Evolutionary conservation across 2,888 invertebrate species (phyloP).

Genomic region (Drosophila prostipennis): DNA sequence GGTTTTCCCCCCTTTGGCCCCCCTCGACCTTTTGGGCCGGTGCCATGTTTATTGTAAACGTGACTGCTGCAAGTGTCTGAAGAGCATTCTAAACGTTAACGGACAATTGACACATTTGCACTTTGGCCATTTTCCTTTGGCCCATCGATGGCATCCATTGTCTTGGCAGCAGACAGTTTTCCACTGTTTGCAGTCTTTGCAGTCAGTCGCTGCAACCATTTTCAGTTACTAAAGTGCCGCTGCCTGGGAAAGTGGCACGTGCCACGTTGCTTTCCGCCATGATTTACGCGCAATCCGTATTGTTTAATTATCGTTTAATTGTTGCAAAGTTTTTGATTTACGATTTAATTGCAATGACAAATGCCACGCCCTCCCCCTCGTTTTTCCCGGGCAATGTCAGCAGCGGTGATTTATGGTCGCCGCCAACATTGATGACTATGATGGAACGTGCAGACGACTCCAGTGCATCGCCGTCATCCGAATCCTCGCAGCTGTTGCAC

Average conservation of each 20-base stretch:
- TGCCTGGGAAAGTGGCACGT: conserved; percentile 40
- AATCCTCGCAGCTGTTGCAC: conserved; percentile 17
- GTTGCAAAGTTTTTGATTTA: conserved; percentile 75
- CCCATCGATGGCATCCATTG: conserved; percentile 11
- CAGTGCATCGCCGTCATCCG: conserved; percentile 21
- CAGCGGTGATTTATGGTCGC: conserved; percentile 70
- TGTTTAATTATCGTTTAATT: conserved; percentile 78
- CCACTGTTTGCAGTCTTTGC: conserved; percentile 25
- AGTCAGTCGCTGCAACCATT: background rate
- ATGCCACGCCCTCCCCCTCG: conserved; percentile 49
- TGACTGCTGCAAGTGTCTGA: conserved; percentile 63
- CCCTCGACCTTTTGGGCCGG: conserved; percentile 21
- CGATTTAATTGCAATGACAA: conserved; percentile 75
- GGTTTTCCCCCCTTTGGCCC: background rate
- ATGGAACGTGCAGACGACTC: conserved; percentile 64
- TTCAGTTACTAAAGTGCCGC: conserved; percentile 19
- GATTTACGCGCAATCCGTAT: conserved; percentile 69
- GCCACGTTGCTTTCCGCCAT: conserved; percentile 49
- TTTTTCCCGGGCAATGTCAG: conserved; percentile 43
- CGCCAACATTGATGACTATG: conserved; percentile 72
- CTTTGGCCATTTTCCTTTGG: conserved; percentile 62
- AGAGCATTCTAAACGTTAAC: conserved; percentile 60
- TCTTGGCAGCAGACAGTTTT: conserved; percentile 38
- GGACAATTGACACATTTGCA: conserved; percentile 77
- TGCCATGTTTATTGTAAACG: conserved; percentile 71